Conservation (phyloP, 1,140 invertebrate species). For the Drosophila virilis region DNA sequence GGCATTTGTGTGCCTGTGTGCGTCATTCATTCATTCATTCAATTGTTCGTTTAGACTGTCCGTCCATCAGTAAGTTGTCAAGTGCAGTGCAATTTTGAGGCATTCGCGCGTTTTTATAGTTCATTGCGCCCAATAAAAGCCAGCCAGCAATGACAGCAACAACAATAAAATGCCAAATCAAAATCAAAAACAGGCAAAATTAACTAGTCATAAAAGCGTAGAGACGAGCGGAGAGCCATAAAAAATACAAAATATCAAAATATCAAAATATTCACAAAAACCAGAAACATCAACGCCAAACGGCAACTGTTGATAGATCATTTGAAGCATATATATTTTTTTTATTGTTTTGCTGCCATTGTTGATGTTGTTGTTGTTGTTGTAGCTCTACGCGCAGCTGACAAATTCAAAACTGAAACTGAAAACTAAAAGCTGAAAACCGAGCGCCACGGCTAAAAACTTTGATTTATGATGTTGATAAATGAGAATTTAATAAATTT, state of each 20-base stretch:
- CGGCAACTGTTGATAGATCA: constrained; percentile 81
- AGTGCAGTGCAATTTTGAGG: constrained; percentile 61
- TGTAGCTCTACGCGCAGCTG: constrained; percentile 25
- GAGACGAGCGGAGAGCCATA: constrained; percentile 25
- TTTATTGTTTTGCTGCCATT: constrained; percentile 70
- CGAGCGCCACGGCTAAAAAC: constrained; percentile 23
- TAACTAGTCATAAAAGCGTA: constrained; percentile 73
- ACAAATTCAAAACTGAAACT: constrained; percentile 46
- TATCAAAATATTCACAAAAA: constrained; percentile 22
- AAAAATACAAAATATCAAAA: neutral
- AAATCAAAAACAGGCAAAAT: constrained; percentile 76
- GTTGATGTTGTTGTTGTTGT: constrained; percentile 23
- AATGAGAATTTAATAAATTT: constrained; percentile 82
- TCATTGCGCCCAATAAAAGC: constrained; percentile 64
- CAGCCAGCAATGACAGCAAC: constrained; percentile 38
- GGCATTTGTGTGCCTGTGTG: neutral
- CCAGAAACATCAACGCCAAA: constrained; percentile 51
- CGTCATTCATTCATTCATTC: constrained; percentile 55
- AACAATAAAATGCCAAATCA: constrained; percentile 69
- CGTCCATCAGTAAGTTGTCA: constrained; percentile 67
- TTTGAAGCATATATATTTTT: constrained; percentile 57
- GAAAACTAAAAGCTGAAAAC: constrained; percentile 27
- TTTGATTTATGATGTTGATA: constrained; percentile 81
- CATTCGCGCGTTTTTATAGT: constrained; percentile 71
- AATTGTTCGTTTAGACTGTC: constrained; percentile 8